Evolutionary conservation across 2,888 invertebrate species (phyloP), one percentile per base, ranked within the genome.

Genomic region (Junonia oenone): DNA sequence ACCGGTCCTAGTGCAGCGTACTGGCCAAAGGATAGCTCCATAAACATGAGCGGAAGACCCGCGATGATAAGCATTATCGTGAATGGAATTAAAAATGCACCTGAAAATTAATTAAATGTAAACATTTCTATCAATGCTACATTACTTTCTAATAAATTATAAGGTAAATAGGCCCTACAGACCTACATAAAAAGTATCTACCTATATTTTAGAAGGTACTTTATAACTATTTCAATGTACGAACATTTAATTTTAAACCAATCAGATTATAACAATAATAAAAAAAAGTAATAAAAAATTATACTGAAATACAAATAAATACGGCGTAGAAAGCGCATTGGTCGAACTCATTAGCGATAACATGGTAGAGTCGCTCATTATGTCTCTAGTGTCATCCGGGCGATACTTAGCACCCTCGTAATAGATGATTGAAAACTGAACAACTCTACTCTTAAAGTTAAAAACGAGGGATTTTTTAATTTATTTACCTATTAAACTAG

Each of bases 1-100:
- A 96, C 94, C 0, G 96, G 96, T 8, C 94, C 94, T 52, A 94
- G 75, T 3, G 94, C 95, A 26, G 95, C 95, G 75, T 94, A 97
- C 76, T 97, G 96, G 0, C 96, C 96, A 61, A 97, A 93, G 0
- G 95, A 93, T n/a, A 96, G 84, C 76, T 96, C 96, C 93, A 96
- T 94, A 71, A 96, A 96, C 92, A 96, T 95, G 6, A 96, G 91
- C 22, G 96, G 96, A 52, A 96, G 84, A 6, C 96, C 96, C 52
- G 95, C 95, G 67, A 95, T 93, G 66, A 96, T 90, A 62, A 97
- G 91, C 94, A 96, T 95, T 59, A 95, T 91, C 56, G 94, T 92
- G 75, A 96, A 97, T 8, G 96, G 96, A 74, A 97, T 95, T 17
- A 97, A 91, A 79, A 97, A 96, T 31, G 95, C 95, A 51, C 95